Base-by-base conservation (phyloP, 2,888 invertebrate genomes). In the Lasioglossum zephyrum region DNA sequence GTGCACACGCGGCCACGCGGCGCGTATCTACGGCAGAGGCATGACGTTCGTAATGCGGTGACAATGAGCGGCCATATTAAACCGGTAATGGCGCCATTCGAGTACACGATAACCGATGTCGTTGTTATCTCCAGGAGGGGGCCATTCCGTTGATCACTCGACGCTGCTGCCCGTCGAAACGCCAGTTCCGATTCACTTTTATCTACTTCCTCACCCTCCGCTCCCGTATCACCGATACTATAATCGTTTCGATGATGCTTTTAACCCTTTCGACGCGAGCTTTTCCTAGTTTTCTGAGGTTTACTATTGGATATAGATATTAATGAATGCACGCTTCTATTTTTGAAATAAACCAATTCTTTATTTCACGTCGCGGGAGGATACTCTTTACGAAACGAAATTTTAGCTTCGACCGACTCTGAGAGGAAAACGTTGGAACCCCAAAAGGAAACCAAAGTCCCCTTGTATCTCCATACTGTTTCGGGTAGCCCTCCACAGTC, bases 11-110 rank as follows among this genome's bases (percentile, higher is more conserved):
- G 69, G 22, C 60, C 63, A 57, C 57, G 18, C 76, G 72, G 75
- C 74, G 77, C 70, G 60, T 76, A 75, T 83, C 73, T 75, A 60
- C 74, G 82, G 60, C 69, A 49, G 60, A 73, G 73, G 82, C 86
- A 80, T 87, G 89, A 84, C 82, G 86, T 89, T 85, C 87, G 88
- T 89, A 90, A 89, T 87, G 87, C 91, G 86, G 79, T 81, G 89
- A 88, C 91, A 87, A 91, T 85, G 90, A 89, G 88, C 77, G 87
- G 79, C 81, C 85, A 86, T 91, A 91, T 91, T 91, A 89, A 91
- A 90, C 91, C 88, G 90, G 90, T 87, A 91, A 90, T 91, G 81
- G 85, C 81, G 84, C 87, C 84, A 90, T 91, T 91, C 89, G 83
- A 84, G 79, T 77, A 79, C 89, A 76, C 90, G 89, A 91, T 89